Percentiles rank a stretch among this genome's conserved stretches.
Conservation (phyloP, 2,113 vertebrate genomes). For the Osmerus mordax region DNA sequence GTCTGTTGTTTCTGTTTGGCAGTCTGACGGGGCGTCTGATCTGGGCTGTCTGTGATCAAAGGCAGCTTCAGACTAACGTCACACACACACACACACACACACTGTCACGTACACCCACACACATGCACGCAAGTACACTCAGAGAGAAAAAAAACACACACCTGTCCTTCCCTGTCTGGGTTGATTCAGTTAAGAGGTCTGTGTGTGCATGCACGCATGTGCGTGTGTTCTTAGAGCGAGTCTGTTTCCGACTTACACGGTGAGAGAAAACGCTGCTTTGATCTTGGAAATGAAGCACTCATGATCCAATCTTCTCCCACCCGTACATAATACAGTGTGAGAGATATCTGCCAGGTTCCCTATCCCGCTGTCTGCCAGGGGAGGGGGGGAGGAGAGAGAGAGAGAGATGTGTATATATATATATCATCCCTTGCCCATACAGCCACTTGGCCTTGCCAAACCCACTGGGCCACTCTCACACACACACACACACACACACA, state of each 20-base stretch:
- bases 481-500: constrained; percentile 21
- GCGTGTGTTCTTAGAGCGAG: background rate
- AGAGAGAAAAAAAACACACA: background rate
- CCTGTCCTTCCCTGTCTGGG: background rate
- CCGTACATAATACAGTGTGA: background rate
- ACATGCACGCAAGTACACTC: background rate
- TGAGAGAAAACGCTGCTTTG: constrained; percentile 23
- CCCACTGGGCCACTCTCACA: constrained; percentile 1
- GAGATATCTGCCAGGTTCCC: background rate
- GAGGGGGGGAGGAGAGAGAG: background rate
- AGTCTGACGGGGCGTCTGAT: constrained; percentile 13
- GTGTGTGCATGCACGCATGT: background rate
- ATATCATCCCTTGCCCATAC: constrained; percentile 8
- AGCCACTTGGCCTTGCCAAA: background rate
- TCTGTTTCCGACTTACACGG: constrained; percentile 12
- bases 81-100: background rate
- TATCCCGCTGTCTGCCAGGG: background rate
- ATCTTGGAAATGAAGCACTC: constrained; percentile 29
- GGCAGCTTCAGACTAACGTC: constrained; percentile 13
- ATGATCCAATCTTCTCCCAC: background rate
- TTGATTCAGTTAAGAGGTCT: constrained; percentile 27
- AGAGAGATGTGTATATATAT: background rate
- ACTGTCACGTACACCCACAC: background rate
- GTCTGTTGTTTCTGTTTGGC: constrained; percentile 25
- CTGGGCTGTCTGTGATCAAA: constrained; percentile 36